Evolutionary conservation across 1,140 invertebrate species (phyloP).

Genomic region (Sminthurinus signatus): DNA sequence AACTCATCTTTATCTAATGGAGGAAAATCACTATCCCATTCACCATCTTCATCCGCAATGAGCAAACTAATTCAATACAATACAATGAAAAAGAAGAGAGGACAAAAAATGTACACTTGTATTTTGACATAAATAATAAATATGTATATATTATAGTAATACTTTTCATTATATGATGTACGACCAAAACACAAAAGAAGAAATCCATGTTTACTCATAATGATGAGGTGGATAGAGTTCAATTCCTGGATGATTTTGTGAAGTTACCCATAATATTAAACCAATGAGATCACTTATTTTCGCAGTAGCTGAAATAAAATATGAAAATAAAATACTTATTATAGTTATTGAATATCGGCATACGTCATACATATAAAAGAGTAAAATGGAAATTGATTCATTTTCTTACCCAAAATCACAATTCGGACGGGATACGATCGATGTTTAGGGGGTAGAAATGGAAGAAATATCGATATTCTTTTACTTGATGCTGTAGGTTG

Average conservation of each 20-base stretch:
- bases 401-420: conserved; percentile 65
- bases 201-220: too few relatives aligned
- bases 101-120: too few relatives aligned
- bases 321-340: too few relatives aligned
- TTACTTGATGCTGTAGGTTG: conserved; percentile 29
- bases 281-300: conserved; percentile 91
- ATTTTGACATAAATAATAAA: too few relatives aligned
- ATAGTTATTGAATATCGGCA: too few relatives aligned
- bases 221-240: conserved; percentile 41
- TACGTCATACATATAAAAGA: too few relatives aligned
- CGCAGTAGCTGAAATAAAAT: conserved; percentile 58
- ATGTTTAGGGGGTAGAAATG: conserved; percentile 70
- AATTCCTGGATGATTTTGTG: conserved; percentile 43
- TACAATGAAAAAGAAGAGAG: too few relatives aligned
- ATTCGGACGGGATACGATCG: conserved; percentile 77
- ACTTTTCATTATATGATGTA: too few relatives aligned
- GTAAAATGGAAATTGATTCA: too few relatives aligned
- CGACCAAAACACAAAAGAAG: too few relatives aligned
- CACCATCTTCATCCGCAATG: conserved; percentile 95
- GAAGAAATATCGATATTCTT: conserved; percentile 64
- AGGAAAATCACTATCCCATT: conserved; percentile 89
- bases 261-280: conserved; percentile 75
- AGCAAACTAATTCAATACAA: too few relatives aligned
- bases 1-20: conserved; percentile 77
- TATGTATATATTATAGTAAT: too few relatives aligned